Evolutionary conservation across 2,888 invertebrate species (phyloP), one percentile per base, ranked within the genome.

Genomic region (Chydorus sphaericus): DNA sequence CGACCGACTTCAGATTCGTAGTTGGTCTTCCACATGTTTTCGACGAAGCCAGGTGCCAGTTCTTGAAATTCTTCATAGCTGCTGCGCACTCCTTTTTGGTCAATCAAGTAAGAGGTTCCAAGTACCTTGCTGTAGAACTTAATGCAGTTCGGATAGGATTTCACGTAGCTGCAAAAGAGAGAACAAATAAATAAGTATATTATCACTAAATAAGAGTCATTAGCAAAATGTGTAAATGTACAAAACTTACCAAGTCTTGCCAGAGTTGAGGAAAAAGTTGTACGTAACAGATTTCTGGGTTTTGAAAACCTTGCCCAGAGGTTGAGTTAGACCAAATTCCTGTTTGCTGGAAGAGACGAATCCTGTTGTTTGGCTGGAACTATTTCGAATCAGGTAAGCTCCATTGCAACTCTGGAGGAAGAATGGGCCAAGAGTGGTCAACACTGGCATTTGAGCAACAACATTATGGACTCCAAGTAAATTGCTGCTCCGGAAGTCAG

Each of bases 31-130:
- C n/a, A n/a, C n/a, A n/a, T n/a, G n/a, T n/a, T n/a, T n/a, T n/a
- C n/a, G n/a, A n/a, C n/a, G n/a, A n/a, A n/a, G n/a, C n/a, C n/a
- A n/a, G n/a, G n/a, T n/a, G n/a, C n/a, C n/a, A n/a, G n/a, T n/a
- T n/a, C n/a, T n/a, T 16, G 18, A 37, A 52, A 52, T 1, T 33
- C 18, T 26, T 52, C 52, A 18, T 20, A 52, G 16, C 36, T 16
- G 6, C 23, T 31, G 16, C 52, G 52, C 20, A 52, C 52, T 18
- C 52, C 52, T 4, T 33, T 37, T 36, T 31, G 31, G n/a, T 52
- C 52, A 31, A 52, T 52, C 52, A 52, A n/a, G 33, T 52, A 36
- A 23, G 7, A 10, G 7, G 26, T 14, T 7, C 48, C 48, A 28
- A 6, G 7, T 14, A 20, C 11, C 5, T 26, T 18, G 20, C 23